Evolutionary conservation across 2,888 invertebrate genomes (phyloP).

Genomic region (Tholera decimalis): DNA sequence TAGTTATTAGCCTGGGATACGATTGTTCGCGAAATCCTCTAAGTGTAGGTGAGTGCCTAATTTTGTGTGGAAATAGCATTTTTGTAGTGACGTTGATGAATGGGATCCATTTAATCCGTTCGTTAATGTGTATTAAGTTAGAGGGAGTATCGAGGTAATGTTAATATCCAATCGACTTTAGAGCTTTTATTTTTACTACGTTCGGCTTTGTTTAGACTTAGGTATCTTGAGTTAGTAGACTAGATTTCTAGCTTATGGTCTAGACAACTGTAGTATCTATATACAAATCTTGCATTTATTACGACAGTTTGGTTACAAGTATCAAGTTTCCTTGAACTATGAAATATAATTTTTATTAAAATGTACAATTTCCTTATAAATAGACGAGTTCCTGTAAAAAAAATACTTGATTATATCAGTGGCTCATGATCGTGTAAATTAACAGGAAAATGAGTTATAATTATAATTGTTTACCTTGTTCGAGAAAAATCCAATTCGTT

Average conservation of each 20-base stretch:
- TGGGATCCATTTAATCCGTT: constrained; percentile 68
- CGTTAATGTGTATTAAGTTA: constrained; percentile 51
- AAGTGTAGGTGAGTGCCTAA: constrained; percentile 75
- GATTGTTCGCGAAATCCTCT: constrained; percentile 82
- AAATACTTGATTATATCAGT: constrained; percentile 42
- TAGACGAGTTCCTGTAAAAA: constrained; percentile 20
- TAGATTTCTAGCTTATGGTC: neutral
- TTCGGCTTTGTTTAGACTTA: neutral
- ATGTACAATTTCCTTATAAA: constrained; percentile 33
- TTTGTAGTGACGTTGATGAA: constrained; percentile 79
- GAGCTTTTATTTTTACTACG: constrained; percentile 9
- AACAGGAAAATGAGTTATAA: constrained; percentile 49
- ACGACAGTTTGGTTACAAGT: no score
- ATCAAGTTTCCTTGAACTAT: neutral
- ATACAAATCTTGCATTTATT: no score
- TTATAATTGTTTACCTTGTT: constrained; percentile 51
- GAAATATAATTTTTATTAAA: neutral
- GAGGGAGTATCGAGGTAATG: constrained; percentile 27
- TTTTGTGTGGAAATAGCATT: constrained; percentile 81
- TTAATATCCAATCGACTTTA: constrained; percentile 27
- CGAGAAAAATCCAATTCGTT: constrained; percentile 46
- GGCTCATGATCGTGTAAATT: constrained; percentile 27
- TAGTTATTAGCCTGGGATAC: constrained; percentile 81
- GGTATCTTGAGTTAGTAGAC: neutral
- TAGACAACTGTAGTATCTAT: neutral